Base-by-base conservation (phyloP, 2,888 invertebrate species). In the Lycocerus yunnanus region DNA sequence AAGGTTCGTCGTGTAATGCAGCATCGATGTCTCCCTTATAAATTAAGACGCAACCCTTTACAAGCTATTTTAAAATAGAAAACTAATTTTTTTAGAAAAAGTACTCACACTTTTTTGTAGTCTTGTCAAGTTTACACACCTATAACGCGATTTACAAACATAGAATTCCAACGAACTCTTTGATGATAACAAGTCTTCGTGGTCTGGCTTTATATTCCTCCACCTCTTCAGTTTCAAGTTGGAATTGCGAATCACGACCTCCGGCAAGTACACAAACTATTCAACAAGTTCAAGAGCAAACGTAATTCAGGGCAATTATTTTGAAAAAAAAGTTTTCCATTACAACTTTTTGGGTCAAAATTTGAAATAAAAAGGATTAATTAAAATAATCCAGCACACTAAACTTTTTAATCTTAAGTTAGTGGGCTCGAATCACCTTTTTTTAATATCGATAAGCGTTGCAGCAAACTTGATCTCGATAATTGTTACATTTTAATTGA, bases 241-340 rank as follows among this genome's bases (percentile, higher is more conserved):
- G 61, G 43, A 63, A 63, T 63, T 18, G 61, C 61, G 20, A 63
- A 63, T 63, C 61, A 20, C 61, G 61, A 63, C 61, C 61, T 63
- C 61, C 61, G 20, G 20, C 61, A 63, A 63, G 61, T 63, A 63
- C 61, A 63, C 61, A 63, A 63, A 63, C 18, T 63, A 63, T 18
- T 63, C 18, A 63, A 63, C 61, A 63, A 63, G 61, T 63, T 63
- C 61, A 63, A 63, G 61, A 63, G 20, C 61, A 63, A 63, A 63
- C 61, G 20, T 63, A 63, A 63, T 63, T 63, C 20, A 63, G 20
- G 61, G 20, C 61, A 18, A 63, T 63, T 63, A 63, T 63, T 63
- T 20, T 63, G 16, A 63, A 43, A 43, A 21, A 43, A 43, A 43
- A n/a, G 43, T 43, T 43, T 43, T 43, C 43, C 6, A 43, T 43